Conservation (phyloP, 2,113 vertebrate species). For the Aptenodytes patagonicus region DNA sequence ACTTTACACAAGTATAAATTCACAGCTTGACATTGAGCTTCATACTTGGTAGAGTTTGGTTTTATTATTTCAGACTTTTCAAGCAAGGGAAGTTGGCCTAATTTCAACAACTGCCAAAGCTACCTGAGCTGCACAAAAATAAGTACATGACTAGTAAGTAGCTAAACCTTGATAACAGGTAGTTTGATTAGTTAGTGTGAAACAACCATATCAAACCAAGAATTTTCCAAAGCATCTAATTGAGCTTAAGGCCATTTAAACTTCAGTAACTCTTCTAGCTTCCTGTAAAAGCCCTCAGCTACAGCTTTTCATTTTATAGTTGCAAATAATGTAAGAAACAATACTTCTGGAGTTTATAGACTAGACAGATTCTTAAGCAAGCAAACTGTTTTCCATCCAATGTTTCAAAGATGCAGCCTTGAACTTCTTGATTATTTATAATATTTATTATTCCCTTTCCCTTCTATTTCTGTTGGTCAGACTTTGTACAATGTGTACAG, state of each 20-base stretch:
- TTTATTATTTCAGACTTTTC: background rate
- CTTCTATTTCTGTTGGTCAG: fast-evolving
- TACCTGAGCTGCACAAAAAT: conserved; percentile 11
- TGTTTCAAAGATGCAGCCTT: background rate
- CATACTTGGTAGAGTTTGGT: background rate
- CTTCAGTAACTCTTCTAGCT: background rate
- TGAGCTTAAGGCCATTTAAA: background rate
- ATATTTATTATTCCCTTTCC: background rate
- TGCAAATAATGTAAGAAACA: conserved; percentile 45
- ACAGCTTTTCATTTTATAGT: conserved; percentile 46
- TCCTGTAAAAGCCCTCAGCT: background rate
- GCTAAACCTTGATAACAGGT: background rate
- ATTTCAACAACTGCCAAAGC: conserved; percentile 15
- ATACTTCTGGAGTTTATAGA: conserved; percentile 11
- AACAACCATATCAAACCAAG: background rate
- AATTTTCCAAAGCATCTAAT: background rate
- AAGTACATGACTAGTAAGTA: conserved; percentile 41
- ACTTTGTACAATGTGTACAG: background rate
- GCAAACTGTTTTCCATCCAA: background rate
- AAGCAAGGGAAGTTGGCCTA: background rate
- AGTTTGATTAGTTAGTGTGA: conserved; percentile 17
- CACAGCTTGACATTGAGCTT: background rate
- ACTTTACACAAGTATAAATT: background rate
- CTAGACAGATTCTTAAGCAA: conserved; percentile 13
- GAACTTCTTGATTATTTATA: background rate